phyloP scores from a whole-genome alignment of 2,113 vertebrate genomes.

The Rutilus rutilus region DNA sequence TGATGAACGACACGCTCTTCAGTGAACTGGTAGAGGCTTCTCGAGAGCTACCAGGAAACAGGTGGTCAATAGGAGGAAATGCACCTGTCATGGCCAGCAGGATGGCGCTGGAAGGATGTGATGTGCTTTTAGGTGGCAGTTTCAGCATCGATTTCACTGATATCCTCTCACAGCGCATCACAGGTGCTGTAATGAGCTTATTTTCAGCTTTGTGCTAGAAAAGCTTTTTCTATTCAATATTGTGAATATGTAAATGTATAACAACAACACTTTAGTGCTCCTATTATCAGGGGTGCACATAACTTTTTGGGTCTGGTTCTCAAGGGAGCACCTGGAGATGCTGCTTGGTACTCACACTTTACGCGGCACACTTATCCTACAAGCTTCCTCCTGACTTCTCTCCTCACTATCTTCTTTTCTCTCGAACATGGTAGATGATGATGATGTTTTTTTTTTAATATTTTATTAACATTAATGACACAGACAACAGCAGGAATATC shows the following conservation, averaged over 20 bases:
- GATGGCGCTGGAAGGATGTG: conserved; percentile 82
- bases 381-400: no score
- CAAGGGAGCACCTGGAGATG: no score
- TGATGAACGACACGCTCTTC: conserved; percentile 81
- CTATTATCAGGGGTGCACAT: no score
- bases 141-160: conserved; percentile 79
- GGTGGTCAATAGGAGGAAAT: conserved; percentile 83
- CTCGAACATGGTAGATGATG: no score
- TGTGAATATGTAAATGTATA: no score
- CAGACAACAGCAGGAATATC: no score
- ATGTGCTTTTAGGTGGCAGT: conserved; percentile 81
- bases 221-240: neutral
- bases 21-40: conserved; percentile 78
- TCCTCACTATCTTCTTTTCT: no score
- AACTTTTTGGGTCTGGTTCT: no score
- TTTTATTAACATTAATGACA: no score
- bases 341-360: no score
- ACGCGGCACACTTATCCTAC: no score
- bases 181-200: conserved; percentile 64
- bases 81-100: conserved; percentile 83
- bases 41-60: conserved; percentile 78
- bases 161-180: conserved; percentile 77
- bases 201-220: neutral
- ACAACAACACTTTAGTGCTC: neutral
- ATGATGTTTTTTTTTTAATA: no score